Evolutionary conservation across 1,140 invertebrate genomes (phyloP), one percentile per base, ranked within the genome.

Genomic region (Heliconius nattereri): DNA sequence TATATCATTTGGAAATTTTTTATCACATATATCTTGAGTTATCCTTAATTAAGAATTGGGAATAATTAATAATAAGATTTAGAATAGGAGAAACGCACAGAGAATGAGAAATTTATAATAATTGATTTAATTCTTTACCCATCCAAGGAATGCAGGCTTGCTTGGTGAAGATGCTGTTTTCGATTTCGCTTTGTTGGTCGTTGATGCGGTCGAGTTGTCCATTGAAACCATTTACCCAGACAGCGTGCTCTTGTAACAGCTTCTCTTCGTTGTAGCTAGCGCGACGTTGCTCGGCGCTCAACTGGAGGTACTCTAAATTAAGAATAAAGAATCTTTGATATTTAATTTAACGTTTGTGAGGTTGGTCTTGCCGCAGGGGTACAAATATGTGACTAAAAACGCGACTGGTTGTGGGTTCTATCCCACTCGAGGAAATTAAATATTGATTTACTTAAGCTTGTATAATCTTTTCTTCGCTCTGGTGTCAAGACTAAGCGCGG

Each of bases 101-200:
- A 0, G 13, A 13, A 45, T 45, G 13, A 45, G 40, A 45, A 40
- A 45, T 1, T 45, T 13, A 45, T 45, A 40, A 40, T 13, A 49
- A 49, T 49, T 1, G 49, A 20, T 52, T 23, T 9, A 57, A n/a
- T 3, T 9, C 40, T 84, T 81, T 78, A 94, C 92, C 91, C 92
- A 94, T 94, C 83, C 86, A 86, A 45, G 84, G 82, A 57, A 93
- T 84, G 81, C 92, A 94, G 37, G 87, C 87, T 76, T 93, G 91
- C 79, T 82, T 76, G 1, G 89, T 93, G 78, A 87, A 94, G 7
- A 82, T 75, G 6, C 70, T 85, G 9, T 84, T 52, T 11, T 75
- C 45, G 29, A 94, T 85, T 3, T 87, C 87, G 1, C 40, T 29
- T 0, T 66, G 75, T 8, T 75, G 84, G 5, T 81, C 79, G 1